phyloP scores from a whole-genome alignment of 2,888 invertebrate species.

The Himalopsyche kuldschensis region DNA sequence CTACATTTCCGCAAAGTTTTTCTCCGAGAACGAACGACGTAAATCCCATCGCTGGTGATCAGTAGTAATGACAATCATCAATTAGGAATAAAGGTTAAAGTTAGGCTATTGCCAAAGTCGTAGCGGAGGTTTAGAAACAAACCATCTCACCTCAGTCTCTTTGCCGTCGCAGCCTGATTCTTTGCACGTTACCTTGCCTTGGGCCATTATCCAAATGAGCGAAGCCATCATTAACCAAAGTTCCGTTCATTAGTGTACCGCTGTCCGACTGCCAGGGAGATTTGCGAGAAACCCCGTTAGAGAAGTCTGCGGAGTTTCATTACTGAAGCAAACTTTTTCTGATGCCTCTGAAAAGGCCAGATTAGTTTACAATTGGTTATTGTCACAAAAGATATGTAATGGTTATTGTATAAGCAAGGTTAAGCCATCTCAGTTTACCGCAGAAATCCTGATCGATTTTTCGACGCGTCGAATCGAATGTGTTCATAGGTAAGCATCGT shows the following conservation, averaged over 20 bases:
- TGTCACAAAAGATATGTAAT: too few species aligned
- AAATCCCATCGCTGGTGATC: neutral
- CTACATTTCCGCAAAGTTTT: neutral
- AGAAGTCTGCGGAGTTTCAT: neutral
- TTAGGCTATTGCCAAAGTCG: neutral
- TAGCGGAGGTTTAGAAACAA: neutral
- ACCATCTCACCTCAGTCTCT: neutral
- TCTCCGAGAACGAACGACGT: neutral
- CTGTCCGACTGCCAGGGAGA: neutral
- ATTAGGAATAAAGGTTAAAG: neutral
- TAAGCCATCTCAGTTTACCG: too few species aligned
- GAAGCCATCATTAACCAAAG: constrained; percentile 19
- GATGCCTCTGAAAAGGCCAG: neutral
- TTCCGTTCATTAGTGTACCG: constrained; percentile 17
- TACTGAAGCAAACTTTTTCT: too few species aligned
- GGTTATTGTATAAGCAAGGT: too few species aligned
- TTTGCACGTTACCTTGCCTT: constrained; percentile 4
- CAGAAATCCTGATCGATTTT: too few species aligned
- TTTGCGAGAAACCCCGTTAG: neutral
- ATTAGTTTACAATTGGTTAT: neutral
- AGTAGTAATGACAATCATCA: neutral
- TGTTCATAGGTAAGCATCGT: too few species aligned
- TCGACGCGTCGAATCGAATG: too few species aligned
- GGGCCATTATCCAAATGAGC: constrained; percentile 7
- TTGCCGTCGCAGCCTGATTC: neutral